phyloP scores from a whole-genome alignment of 2,113 vertebrate genomes.

The Sisor rabdophorus region DNA sequence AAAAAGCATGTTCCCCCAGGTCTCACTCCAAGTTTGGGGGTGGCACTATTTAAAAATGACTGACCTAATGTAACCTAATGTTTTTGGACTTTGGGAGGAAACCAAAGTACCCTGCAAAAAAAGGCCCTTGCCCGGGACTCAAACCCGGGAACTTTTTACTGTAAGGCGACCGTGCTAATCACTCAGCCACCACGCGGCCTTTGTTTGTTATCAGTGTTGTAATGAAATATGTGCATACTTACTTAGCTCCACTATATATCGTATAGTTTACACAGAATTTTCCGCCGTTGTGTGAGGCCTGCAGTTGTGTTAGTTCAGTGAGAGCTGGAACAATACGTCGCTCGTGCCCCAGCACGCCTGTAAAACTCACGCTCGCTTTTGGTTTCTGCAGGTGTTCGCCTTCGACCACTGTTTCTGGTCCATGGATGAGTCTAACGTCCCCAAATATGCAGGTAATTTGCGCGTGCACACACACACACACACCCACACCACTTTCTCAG shows the following conservation, averaged over 20 bases:
- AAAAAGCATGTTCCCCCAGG: too few species aligned
- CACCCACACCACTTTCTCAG: slow-evolving; percentile 11
- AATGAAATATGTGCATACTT: neutral
- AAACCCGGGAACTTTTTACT: too few species aligned
- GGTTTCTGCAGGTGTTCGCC: slow-evolving; percentile 85
- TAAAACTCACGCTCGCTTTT: slow-evolving; percentile 19
- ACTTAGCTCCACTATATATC: neutral
- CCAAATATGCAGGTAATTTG: slow-evolving; percentile 92
- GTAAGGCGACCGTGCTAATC: too few species aligned
- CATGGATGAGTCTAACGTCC: slow-evolving; percentile 93
- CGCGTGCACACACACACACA: slow-evolving; percentile 1
- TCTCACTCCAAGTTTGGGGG: too few species aligned
- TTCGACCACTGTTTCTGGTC: slow-evolving; percentile 99
- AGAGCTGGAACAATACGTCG: neutral
- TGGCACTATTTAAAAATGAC: too few species aligned
- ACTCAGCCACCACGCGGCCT: too few species aligned
- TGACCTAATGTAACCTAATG: too few species aligned
- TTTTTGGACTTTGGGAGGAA: too few species aligned
- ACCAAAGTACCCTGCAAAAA: too few species aligned
- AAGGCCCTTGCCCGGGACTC: too few species aligned
- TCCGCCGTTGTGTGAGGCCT: neutral
- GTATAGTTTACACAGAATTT: neutral
- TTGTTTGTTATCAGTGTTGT: neutral
- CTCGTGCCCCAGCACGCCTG: slow-evolving; percentile 17
- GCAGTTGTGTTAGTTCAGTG: neutral